Base-by-base conservation (phyloP, 2,113 vertebrate species). In the Odocoileus virginianus region DNA sequence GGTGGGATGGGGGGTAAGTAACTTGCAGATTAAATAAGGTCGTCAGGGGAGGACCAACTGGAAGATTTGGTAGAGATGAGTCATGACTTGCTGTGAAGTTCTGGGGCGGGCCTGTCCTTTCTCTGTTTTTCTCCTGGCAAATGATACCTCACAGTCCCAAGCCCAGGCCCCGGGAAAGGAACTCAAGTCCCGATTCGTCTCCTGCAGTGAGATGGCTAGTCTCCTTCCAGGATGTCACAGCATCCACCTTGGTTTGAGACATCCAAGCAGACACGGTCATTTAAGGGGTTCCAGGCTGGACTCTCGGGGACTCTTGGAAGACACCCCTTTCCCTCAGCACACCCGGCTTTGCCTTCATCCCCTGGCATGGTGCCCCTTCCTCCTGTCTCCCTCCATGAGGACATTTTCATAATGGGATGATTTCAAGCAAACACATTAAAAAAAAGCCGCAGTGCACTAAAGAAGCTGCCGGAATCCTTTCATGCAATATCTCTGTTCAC, bases 361-460 rank as follows among this genome's bases (percentile, higher is more conserved):
- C 55, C 40, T 33, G 78, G 33, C 40, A 0, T 3, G 64, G 47
- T 36, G 10, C 40, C 67, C 55, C 45, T 55, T 58, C 27, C 28
- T 79, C 6, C 3, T 28, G 3, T 11, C 67, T 11, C 21, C 16
- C 55, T 47, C 43, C 7, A 10, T 2, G 79, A 96, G 45, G 81
- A 81, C 74, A 16, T 9, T 23, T 86, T 55, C 40, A 2, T 71
- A 64, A 40, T 25, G 82, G 74, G 83, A 45, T 43, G 76, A 97
- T 87, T 81, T 86, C 89, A 74, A 60, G 89, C 74, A 71, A 86
- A 93, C 57, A n/a, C 84, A 50, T 92, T 92, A 74, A 84, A 45
- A n/a, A n/a, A 71, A 64, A 78, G 83, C 81, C 12, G n/a, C 76
- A 47, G 87, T 36, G 55, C 71, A n/a, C 76, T 14, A 5, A 40